Percentiles rank a stretch among this genome's conserved stretches.
phyloP scores from a whole-genome alignment of 2,797 vertebrate species.

The Sebastes diploproa region DNA sequence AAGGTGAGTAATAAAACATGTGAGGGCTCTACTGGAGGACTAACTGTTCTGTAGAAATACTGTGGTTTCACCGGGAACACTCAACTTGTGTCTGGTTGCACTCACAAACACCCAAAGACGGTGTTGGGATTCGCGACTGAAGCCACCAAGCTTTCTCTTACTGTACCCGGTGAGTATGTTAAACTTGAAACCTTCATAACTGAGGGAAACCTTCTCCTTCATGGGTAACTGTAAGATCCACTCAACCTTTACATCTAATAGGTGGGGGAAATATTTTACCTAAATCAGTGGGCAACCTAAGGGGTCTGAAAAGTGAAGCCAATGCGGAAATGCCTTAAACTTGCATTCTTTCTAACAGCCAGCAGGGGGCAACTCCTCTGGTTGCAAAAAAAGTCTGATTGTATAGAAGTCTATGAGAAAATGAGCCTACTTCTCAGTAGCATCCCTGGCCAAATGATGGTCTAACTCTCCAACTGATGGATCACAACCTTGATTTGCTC shows the following conservation, averaged over 20 bases:
- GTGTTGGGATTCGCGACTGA: no score
- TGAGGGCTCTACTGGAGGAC: neutral
- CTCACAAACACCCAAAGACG: neutral
- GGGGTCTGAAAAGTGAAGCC: no score
- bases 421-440: no score
- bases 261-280: neutral
- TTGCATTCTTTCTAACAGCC: no score
- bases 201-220: neutral
- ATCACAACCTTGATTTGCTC: no score
- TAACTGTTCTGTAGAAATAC: neutral
- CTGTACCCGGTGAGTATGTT: neutral
- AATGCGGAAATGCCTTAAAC: no score
- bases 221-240: neutral
- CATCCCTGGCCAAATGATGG: no score
- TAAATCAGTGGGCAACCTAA: no score
- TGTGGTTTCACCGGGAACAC: neutral
- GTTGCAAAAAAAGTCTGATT: no score
- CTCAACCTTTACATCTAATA: neutral
- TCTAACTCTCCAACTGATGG: no score
- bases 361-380: no score
- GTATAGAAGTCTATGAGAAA: no score
- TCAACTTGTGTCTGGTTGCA: neutral
- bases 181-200: neutral
- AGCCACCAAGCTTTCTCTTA: neutral
- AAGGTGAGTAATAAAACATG: neutral